phyloP scores from a whole-genome alignment of 2,797 vertebrate genomes.

The Odontamblyopus rebecca region DNA sequence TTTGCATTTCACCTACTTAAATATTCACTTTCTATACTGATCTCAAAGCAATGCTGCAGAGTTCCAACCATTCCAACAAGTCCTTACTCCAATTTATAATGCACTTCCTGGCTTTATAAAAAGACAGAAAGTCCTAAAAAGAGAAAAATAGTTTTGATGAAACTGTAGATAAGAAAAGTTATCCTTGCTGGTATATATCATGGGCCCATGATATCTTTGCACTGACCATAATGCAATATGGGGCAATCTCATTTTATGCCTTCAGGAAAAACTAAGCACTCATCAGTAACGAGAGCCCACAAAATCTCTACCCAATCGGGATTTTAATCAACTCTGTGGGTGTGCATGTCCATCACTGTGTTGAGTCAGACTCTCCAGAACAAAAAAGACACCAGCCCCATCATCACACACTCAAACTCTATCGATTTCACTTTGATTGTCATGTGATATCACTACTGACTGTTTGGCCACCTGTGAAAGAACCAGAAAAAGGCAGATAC shows the following conservation, averaged over 20 bases:
- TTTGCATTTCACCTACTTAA: constrained; percentile 27
- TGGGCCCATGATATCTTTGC: constrained; percentile 4
- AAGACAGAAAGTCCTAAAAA: neutral
- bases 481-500: too few relatives aligned
- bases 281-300: neutral
- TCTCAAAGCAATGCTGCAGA: constrained; percentile 26
- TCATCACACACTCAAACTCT: constrained; percentile 35
- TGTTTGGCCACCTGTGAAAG: neutral
- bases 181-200: neutral
- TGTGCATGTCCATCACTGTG: constrained; percentile 19
- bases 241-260: neutral
- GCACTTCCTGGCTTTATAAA: neutral
- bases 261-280: constrained; percentile 5
- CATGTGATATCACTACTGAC: neutral
- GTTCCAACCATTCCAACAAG: constrained; percentile 9
- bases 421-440: constrained; percentile 42
- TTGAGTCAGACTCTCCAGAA: constrained; percentile 27
- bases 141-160: neutral
- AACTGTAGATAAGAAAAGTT: neutral
- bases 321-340: constrained; percentile 29
- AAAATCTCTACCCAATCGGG: constrained; percentile 11
- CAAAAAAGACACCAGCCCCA: constrained; percentile 13
- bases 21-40: constrained; percentile 40
- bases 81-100: constrained; percentile 15
- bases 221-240: too few relatives aligned